Evolutionary conservation across 2,888 invertebrate genomes (phyloP).

Genomic region (Lasioglossum oenotherae): DNA sequence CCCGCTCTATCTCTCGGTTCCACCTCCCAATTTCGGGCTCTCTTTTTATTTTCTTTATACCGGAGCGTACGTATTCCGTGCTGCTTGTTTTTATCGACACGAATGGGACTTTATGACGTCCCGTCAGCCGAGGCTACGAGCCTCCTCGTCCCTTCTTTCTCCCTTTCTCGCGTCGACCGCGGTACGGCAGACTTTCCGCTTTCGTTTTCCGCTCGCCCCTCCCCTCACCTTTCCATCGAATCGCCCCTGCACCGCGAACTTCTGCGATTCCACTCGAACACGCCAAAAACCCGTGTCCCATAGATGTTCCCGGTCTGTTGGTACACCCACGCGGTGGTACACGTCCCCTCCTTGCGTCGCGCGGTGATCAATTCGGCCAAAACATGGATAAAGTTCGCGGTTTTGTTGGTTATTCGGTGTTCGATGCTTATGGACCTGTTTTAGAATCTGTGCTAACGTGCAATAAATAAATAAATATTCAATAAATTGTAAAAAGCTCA

Average conservation of each 20-base stretch:
- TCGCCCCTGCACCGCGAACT: constrained; percentile 26
- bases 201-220: constrained; percentile 21
- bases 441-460: too few relatives aligned
- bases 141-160: constrained; percentile 57
- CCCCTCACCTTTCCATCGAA: not conserved
- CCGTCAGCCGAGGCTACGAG: constrained; percentile 70
- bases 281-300: constrained; percentile 55
- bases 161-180: constrained; percentile 44
- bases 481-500: too few relatives aligned
- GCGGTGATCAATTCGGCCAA: not conserved
- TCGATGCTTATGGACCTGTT: not conserved
- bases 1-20: constrained; percentile 26
- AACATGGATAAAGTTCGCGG: not conserved
- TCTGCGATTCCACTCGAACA: constrained; percentile 31
- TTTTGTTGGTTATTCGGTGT: not conserved
- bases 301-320: constrained; percentile 39
- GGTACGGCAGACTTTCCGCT: not conserved
- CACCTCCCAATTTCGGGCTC: constrained; percentile 23
- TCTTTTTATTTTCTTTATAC: constrained; percentile 40
- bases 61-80: constrained; percentile 63
- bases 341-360: not conserved
- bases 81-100: constrained; percentile 74
- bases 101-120: constrained; percentile 79
- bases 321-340: constrained; percentile 39
- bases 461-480: too few relatives aligned